Evolutionary conservation across 2,113 vertebrate species (phyloP).

Genomic region (Picathartes gymnocephalus): DNA sequence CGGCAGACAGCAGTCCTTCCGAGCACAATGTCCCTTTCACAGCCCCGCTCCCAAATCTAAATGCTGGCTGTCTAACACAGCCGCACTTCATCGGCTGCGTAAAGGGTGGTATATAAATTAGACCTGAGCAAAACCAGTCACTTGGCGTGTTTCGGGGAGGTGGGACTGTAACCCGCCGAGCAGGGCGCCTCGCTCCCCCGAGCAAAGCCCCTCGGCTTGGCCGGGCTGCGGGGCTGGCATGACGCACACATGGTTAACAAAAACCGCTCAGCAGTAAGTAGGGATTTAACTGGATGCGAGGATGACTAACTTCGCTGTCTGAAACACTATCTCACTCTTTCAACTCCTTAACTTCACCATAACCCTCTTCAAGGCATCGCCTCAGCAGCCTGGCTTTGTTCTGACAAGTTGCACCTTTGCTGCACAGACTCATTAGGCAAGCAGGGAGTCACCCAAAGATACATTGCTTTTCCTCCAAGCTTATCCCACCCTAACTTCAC

Average conservation of each 20-base stretch:
- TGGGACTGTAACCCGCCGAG: neutral
- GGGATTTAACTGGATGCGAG: neutral
- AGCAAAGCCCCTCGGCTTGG: neutral
- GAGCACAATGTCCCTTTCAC: slow-evolving; percentile 28
- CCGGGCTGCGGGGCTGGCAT: neutral
- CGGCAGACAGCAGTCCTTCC: neutral
- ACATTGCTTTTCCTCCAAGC: neutral
- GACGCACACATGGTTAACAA: neutral
- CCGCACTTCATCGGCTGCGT: neutral
- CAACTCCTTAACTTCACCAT: slow-evolving; percentile 1
- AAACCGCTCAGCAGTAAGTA: neutral
- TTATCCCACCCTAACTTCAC: slow-evolving; percentile 1
- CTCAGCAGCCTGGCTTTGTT: slow-evolving; percentile 12
- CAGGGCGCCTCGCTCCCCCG: neutral
- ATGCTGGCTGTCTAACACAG: neutral
- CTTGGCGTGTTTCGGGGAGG: neutral
- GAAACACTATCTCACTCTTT: slow-evolving; percentile 26
- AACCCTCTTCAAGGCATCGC: neutral
- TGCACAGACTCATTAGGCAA: neutral
- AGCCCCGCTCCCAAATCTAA: neutral
- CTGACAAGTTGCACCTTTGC: slow-evolving; percentile 10
- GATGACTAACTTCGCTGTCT: slow-evolving; percentile 22
- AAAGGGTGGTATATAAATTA: neutral
- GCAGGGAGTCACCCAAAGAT: slow-evolving; percentile 6
- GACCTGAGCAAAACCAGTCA: neutral